A percentile compares a stretch with the other conserved stretches of the same genome.
Evolutionary conservation across 2,113 vertebrate genomes (phyloP).

Genomic region (Chunga burmeisteri): DNA sequence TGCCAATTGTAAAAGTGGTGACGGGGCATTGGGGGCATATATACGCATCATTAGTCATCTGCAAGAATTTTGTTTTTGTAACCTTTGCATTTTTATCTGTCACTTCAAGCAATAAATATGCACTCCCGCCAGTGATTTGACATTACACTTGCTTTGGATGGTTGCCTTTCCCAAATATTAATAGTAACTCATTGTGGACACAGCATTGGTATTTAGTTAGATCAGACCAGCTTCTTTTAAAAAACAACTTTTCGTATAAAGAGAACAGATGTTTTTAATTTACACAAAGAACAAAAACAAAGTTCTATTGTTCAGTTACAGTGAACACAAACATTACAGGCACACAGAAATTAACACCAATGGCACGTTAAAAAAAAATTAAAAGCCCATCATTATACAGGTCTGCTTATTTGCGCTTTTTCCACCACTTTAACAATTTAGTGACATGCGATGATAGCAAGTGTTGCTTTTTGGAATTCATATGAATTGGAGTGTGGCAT

Average conservation of each 20-base stretch:
- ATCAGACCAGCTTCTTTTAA: constrained; percentile 71
- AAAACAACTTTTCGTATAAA: constrained; percentile 62
- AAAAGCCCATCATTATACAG: neutral
- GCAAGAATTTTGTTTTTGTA: constrained; percentile 73
- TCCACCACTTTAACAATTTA: neutral
- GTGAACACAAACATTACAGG: constrained; percentile 58
- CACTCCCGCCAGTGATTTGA: constrained; percentile 72
- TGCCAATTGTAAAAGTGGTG: constrained; percentile 38
- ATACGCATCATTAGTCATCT: constrained; percentile 65
- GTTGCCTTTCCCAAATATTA: constrained; percentile 75
- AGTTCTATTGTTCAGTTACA: constrained; percentile 59
- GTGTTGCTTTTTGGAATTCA: neutral
- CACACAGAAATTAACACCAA: constrained; percentile 51
- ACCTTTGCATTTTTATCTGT: constrained; percentile 78
- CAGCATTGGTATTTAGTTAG: constrained; percentile 73
- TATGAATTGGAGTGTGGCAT: neutral
- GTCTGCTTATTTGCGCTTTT: constrained; percentile 1
- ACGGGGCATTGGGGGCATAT: constrained; percentile 58
- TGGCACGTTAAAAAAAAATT: neutral
- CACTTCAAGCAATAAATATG: constrained; percentile 73
- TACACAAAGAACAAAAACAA: constrained; percentile 64
- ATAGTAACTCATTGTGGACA: constrained; percentile 76
- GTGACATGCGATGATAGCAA: neutral
- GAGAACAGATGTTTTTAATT: constrained; percentile 69
- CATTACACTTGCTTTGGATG: constrained; percentile 75